Evolutionary conservation across 2,888 invertebrate genomes (phyloP), one percentile per base, ranked within the genome.

Genomic region (Brenthis hecate): DNA sequence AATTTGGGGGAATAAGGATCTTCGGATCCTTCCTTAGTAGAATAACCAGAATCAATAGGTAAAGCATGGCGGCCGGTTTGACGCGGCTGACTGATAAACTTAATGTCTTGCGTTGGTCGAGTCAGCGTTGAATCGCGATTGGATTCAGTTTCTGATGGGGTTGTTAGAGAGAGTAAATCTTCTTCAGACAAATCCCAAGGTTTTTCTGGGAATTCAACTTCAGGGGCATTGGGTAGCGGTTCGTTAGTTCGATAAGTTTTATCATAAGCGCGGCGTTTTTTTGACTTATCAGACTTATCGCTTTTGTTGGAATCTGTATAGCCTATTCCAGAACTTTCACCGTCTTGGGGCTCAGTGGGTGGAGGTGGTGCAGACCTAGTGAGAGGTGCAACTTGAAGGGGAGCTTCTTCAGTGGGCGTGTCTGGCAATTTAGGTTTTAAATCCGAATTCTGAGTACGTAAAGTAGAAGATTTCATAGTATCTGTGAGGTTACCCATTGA

Each of bases 181-280:
- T 95, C 95, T 78, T 94, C 94, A 70, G 95, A 95, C 65, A 96
- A 87, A 84, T 96, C 96, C 95, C 96, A 96, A 71, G 95, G 94
- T 86, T 97, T 97, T 75, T 96, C 96, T 76, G 96, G 96, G 88
- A 97, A 97, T 71, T 96, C 96, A 77, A 95, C 94, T 72, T 95
- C 94, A 54, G 97, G 97, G 80, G 95, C 94, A 75, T 94, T 94
- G 0, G 95, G 93, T 75, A 98, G 87, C 64, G 98, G 98, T 89
- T 98, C 98, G 82, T 97, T 93, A 13, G 98, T 98, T 75, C 95
- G 94, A 85, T 98, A 98, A 64, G 95, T 95, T 86, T 94, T 95
- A 82, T 98, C 97, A 85, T 97, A 98, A 76, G 93, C 95, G 75
- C 96, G 93, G 77, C 95, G 94, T 85, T 96, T 96, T 88, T 95